phyloP scores from a whole-genome alignment of 2,797 vertebrate species.

The Muscicapa comitata region DNA sequence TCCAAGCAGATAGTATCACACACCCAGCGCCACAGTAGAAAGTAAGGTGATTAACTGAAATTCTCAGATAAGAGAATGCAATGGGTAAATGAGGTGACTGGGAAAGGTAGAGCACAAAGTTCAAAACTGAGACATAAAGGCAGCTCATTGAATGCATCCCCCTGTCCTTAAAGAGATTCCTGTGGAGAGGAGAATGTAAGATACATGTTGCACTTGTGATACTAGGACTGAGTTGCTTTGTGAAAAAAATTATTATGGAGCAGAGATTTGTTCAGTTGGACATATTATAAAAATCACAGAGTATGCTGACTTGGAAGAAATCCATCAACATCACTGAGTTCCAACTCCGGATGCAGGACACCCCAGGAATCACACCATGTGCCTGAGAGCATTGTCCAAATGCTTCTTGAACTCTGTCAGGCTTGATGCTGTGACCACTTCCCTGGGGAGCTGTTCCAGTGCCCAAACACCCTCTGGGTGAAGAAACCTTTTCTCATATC shows the following conservation, averaged over 20 bases:
- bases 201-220: background rate
- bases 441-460: background rate
- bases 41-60: background rate
- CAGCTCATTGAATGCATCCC: background rate
- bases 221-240: background rate
- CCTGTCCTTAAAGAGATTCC: background rate
- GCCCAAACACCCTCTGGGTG: fast-evolving
- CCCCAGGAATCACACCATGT: background rate
- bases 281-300: background rate
- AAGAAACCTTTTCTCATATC: background rate
- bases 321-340: background rate
- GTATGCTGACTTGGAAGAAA: background rate
- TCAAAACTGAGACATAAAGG: background rate
- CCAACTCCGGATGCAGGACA: background rate
- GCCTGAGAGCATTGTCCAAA: background rate
- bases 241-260: background rate
- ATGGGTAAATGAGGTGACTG: background rate
- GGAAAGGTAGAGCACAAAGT: background rate
- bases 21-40: background rate
- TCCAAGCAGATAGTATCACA: background rate
- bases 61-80: background rate
- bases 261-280: background rate
- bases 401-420: background rate
- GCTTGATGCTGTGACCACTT: background rate
- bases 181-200: background rate